Evolutionary conservation across 2,888 invertebrate genomes (phyloP).

Genomic region (Agrilus mali): DNA sequence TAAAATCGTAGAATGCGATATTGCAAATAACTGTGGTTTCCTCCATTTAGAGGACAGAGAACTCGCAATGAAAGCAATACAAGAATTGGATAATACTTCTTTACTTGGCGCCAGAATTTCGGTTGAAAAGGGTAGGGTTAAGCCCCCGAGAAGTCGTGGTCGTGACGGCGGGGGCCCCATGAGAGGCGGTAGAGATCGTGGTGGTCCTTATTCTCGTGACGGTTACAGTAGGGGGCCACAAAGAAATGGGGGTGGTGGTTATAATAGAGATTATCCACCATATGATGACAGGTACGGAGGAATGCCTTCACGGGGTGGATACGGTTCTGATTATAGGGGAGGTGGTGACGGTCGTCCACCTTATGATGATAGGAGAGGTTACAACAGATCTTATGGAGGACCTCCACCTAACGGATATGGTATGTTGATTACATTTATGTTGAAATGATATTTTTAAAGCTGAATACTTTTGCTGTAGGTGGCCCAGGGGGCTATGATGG

Average conservation of each 20-base stretch:
- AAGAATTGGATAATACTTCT: conserved; percentile 63
- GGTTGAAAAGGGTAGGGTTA: conserved; percentile 72
- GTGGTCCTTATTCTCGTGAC: conserved; percentile 28
- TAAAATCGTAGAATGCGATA: conserved; percentile 83
- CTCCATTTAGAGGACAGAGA: conserved; percentile 79
- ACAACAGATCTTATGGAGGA: conserved; percentile 13
- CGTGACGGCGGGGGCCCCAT: conserved; percentile 38
- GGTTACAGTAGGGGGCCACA: conserved; percentile 16
- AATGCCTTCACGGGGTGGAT: conserved; percentile 24
- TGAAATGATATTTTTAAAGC: too few species aligned
- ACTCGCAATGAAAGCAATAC: conserved; percentile 70
- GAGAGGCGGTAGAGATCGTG: conserved; percentile 38
- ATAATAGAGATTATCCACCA: conserved; percentile 6
- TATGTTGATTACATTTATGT: conserved; percentile 2
- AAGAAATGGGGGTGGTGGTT: conserved; percentile 12
- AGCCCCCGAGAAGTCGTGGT: conserved; percentile 49
- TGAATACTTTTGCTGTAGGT: conserved; percentile 5
- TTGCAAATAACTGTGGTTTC: conserved; percentile 89
- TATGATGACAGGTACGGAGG: conserved; percentile 28
- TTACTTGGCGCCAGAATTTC: conserved; percentile 77
- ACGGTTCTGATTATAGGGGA: conserved; percentile 9
- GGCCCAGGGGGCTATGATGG: conserved; percentile 18
- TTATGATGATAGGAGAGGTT: conserved; percentile 17
- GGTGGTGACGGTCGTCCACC: conserved; percentile 14
- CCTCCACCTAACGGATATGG: conserved; percentile 17